phyloP scores from a whole-genome alignment of 2,113 vertebrate genomes.

The Rostratula benghalensis region DNA sequence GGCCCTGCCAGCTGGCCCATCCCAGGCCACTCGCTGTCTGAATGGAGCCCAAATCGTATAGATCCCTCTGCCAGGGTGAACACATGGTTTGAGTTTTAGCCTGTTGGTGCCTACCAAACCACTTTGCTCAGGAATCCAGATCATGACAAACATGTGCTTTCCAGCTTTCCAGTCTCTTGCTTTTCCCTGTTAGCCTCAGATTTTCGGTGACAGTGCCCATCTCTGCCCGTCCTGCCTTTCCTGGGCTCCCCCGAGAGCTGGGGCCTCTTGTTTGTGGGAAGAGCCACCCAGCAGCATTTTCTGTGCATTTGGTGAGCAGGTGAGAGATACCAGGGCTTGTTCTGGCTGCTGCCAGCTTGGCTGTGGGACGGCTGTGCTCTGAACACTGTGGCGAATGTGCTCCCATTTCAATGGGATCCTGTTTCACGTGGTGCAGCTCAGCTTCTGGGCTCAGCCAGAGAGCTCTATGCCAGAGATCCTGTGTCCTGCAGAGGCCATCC shows the following conservation, averaged over 20 bases:
- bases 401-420: background rate
- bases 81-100: background rate
- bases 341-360: background rate
- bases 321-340: background rate
- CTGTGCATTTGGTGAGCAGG: background rate
- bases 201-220: background rate
- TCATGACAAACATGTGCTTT: background rate
- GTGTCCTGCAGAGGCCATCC: background rate
- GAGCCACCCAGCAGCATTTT: background rate
- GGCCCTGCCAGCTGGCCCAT: background rate
- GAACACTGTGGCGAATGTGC: background rate
- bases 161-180: background rate
- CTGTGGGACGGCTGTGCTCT: background rate
- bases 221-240: background rate
- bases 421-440: background rate
- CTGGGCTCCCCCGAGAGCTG: background rate
- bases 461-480: background rate
- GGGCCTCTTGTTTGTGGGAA: background rate
- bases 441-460: background rate
- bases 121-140: background rate
- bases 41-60: fast-evolving
- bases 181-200: background rate
- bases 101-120: background rate
- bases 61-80: background rate
- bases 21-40: background rate